Evolutionary conservation across 2,797 vertebrate genomes (phyloP).

Genomic region (Agapornis canus): DNA sequence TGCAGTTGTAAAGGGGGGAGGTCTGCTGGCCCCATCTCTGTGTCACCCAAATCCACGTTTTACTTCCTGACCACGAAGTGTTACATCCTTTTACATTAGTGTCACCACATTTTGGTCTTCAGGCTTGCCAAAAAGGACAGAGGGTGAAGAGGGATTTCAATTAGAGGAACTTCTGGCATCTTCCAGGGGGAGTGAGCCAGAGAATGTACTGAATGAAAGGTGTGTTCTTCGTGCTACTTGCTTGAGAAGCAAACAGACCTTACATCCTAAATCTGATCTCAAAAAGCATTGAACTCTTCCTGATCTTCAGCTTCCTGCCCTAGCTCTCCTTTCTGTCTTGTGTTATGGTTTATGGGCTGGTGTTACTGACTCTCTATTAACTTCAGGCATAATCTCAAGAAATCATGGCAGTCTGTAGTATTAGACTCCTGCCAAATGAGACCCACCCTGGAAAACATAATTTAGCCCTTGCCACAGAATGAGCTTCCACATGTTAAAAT

Average conservation of each 20-base stretch:
- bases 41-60: neutral
- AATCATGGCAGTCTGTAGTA: neutral
- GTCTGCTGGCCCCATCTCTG: neutral
- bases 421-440: neutral
- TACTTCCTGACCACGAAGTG: neutral
- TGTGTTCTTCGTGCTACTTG: neutral
- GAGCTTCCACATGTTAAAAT: neutral
- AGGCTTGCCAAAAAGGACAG: neutral
- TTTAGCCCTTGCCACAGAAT: neutral
- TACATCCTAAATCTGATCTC: neutral
- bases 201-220: slow-evolving; percentile 34
- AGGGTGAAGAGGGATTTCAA: neutral
- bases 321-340: neutral
- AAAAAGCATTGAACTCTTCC: neutral
- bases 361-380: neutral
- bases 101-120: neutral
- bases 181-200: neutral
- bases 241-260: neutral
- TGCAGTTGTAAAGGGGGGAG: neutral
- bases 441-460: neutral
- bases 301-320: neutral
- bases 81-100: neutral
- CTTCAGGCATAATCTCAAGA: neutral
- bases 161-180: neutral
- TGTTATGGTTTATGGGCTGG: neutral